Evolutionary conservation across 2,113 vertebrate genomes (phyloP).

Genomic region (Noturus placidus): DNA sequence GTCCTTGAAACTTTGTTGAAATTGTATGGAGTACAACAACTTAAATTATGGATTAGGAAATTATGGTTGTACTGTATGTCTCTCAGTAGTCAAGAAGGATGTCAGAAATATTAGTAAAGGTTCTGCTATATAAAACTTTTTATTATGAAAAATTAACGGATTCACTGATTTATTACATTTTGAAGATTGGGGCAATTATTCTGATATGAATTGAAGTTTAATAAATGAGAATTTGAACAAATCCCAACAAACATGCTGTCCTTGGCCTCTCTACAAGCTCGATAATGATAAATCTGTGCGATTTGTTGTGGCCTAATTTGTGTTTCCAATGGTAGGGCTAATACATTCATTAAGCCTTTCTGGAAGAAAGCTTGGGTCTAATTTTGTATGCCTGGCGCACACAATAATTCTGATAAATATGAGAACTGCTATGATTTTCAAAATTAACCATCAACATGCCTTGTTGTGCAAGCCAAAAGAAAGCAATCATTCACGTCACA

Average conservation of each 20-base stretch:
- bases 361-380: slow-evolving; percentile 24
- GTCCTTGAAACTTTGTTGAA: background rate
- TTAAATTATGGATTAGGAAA: slow-evolving; percentile 19
- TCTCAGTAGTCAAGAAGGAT: background rate
- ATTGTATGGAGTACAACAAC: background rate
- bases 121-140: slow-evolving; percentile 19
- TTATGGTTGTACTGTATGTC: background rate
- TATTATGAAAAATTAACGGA: slow-evolving; percentile 1
- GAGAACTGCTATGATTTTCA: background rate
- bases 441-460: slow-evolving; percentile 43
- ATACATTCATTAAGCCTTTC: slow-evolving; percentile 24
- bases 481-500: slow-evolving; percentile 41
- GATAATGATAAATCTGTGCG: slow-evolving; percentile 24
- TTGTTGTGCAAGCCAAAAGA: slow-evolving; percentile 41
- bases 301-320: slow-evolving; percentile 32
- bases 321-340: slow-evolving; percentile 30
- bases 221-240: background rate
- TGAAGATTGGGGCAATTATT: slow-evolving; percentile 27
- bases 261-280: slow-evolving; percentile 17
- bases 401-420: slow-evolving; percentile 32
- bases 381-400: background rate
- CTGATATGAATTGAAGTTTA: slow-evolving; percentile 22
- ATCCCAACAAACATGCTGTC: slow-evolving; percentile 9
- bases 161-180: slow-evolving; percentile 5
- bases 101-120: background rate